Evolutionary conservation across 2,113 vertebrate genomes (phyloP).

Genomic region (Catharus minimus): DNA sequence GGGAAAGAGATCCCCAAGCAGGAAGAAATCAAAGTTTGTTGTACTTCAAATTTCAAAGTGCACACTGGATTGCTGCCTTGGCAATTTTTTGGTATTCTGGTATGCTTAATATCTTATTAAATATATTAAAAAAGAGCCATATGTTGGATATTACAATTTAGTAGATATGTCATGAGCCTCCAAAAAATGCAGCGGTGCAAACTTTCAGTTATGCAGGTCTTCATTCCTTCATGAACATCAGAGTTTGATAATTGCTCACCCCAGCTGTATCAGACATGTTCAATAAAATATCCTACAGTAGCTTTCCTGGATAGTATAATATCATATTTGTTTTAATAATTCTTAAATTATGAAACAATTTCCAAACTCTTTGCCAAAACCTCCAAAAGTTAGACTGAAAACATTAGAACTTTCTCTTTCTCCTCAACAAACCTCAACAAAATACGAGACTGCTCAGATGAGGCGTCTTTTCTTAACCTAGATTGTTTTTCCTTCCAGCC

Average conservation of each 20-base stretch:
- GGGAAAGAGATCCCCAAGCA: not conserved
- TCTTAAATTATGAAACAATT: slow-evolving; percentile 7
- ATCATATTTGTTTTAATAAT: not conserved
- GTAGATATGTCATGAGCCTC: not conserved
- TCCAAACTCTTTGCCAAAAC: not conserved
- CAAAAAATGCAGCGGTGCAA: slow-evolving; percentile 1
- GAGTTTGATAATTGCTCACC: not conserved
- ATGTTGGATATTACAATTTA: not conserved
- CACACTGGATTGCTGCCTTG: not conserved
- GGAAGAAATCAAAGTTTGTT: not conserved
- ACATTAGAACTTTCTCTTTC: not conserved
- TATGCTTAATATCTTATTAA: not conserved
- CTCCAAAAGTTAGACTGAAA: not conserved
- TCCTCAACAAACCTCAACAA: not conserved
- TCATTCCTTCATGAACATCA: not conserved
- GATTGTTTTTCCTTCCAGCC: not conserved
- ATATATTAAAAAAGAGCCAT: not conserved
- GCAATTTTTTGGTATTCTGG: not conserved
- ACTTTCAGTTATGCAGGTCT: not conserved
- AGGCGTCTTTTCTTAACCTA: not conserved
- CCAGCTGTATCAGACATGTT: not conserved
- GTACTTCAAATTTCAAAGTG: not conserved
- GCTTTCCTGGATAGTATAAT: not conserved
- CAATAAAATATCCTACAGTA: not conserved
- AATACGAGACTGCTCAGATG: not conserved